Percentiles rank a stretch among this genome's conserved stretches.
phyloP scores from a whole-genome alignment of 2,113 vertebrate genomes.

The Sceloporus tristichus region DNA sequence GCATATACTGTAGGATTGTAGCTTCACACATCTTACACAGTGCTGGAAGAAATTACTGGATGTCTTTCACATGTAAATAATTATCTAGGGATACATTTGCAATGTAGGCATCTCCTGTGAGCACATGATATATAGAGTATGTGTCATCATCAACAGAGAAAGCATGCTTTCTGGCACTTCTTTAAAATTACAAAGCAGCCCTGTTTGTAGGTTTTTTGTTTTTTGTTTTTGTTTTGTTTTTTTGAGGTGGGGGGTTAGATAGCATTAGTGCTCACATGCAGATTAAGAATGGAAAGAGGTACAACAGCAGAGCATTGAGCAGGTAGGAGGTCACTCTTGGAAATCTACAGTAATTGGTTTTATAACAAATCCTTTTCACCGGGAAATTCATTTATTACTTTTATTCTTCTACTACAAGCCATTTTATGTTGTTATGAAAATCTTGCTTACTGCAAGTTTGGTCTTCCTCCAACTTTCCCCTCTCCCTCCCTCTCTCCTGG shows the following conservation, averaged over 20 bases:
- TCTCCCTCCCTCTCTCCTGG: constrained; percentile 4
- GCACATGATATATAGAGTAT: neutral
- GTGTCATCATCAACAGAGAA: neutral
- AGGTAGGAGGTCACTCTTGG: constrained; percentile 21
- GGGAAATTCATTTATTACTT: constrained; percentile 2
- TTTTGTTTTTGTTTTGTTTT: no score
- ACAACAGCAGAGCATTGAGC: neutral
- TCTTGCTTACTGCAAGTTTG: constrained; percentile 18
- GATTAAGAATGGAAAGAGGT: neutral
- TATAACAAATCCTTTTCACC: neutral
- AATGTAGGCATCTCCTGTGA: neutral
- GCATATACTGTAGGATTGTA: no score
- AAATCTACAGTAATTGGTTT: neutral
- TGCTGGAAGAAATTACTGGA: no score
- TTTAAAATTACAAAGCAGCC: neutral
- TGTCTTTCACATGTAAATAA: no score
- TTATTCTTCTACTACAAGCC: constrained; percentile 27
- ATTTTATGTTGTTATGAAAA: neutral
- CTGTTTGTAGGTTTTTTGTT: neutral
- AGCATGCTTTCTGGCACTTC: neutral
- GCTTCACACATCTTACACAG: no score
- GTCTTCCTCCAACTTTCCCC: neutral
- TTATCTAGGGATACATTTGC: no score
- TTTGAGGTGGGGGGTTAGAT: neutral
- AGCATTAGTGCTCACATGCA: constrained; percentile 8